phyloP scores from a whole-genome alignment of 2,797 vertebrate species.

The Bucorvus abyssinicus region DNA sequence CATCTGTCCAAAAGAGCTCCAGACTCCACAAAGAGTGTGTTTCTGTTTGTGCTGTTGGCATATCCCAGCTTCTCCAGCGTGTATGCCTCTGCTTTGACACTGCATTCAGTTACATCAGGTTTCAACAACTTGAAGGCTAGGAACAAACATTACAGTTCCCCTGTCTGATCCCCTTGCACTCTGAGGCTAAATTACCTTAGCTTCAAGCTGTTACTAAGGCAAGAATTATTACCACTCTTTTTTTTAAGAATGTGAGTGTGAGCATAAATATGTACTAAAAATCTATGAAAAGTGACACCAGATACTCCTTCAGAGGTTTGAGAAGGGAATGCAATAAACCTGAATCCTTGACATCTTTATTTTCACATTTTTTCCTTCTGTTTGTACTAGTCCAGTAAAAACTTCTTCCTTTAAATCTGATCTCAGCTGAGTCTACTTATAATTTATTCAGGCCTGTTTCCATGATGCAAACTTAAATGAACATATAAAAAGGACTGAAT shows the following conservation, averaged over 20 bases:
- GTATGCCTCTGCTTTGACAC: not conserved
- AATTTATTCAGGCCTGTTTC: not conserved
- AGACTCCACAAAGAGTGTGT: not conserved
- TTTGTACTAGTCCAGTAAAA: constrained; percentile 11
- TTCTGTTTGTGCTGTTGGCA: not conserved
- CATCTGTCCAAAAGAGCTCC: not conserved
- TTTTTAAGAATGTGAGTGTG: not conserved
- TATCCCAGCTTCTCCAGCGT: not conserved
- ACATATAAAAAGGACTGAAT: not conserved
- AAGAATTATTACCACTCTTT: not conserved
- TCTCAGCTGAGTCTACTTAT: not conserved
- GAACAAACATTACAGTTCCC: not conserved
- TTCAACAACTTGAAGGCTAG: not conserved
- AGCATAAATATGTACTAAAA: constrained; percentile 49
- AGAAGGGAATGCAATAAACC: not conserved
- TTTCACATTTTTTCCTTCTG: constrained; percentile 35
- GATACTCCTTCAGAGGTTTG: not conserved
- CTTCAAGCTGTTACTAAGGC: constrained; percentile 16
- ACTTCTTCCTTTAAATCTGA: not conserved
- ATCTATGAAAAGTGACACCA: not conserved
- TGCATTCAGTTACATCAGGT: not conserved
- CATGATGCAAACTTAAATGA: not conserved
- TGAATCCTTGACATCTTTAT: not conserved
- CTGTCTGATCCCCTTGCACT: constrained; percentile 22
- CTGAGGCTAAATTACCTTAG: constrained; percentile 25